Base-by-base conservation (phyloP, 2,888 invertebrate genomes). In the Pseudococcus viburni region DNA sequence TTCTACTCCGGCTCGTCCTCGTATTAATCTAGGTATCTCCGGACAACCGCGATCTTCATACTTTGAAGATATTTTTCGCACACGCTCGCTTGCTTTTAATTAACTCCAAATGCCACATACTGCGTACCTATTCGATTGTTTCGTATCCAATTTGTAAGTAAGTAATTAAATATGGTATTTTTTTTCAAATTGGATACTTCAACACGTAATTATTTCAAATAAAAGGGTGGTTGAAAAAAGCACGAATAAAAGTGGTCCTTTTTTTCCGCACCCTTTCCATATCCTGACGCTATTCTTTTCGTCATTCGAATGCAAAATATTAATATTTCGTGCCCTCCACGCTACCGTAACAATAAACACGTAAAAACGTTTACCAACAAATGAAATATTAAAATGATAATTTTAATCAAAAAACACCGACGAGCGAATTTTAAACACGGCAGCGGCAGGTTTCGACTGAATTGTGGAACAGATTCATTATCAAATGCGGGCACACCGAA, bases 401-500 rank as follows among this genome's bases (percentile, higher is more conserved):
- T 83, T 83, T 83, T 83, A 83, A 83, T 83, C 80, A 83, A 83
- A 83, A 83, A 83, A 83, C 80, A 83, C 46, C 80, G 46, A n/a
- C 80, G 80, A 83, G 19, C 80, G 80, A 83, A 83, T 83, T 83
- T 83, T 83, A 83, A 83, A 83, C 80, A 83, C 80, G 80, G 42
- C 80, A 83, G 42, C 80, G 80, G 42, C 80, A 83, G 42, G 80
- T 83, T 83, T 46, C 80, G 46, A 83, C 46, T 46, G 80, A 83
- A 83, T 46, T 83, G 80, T 46, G 46, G 64, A 86, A 73, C 73
- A 68, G 73, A 86, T 86, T 86, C 86, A 86, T 86, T 86, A 86
- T 86, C 86, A 64, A 86, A 86, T 86, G 86, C 86, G 86, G 86
- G 86, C 86, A 46, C 86, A 68, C 86, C 86, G 86, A 86, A 86